phyloP scores from a whole-genome alignment of 2,888 invertebrate genomes.

The Philereme transversata region DNA sequence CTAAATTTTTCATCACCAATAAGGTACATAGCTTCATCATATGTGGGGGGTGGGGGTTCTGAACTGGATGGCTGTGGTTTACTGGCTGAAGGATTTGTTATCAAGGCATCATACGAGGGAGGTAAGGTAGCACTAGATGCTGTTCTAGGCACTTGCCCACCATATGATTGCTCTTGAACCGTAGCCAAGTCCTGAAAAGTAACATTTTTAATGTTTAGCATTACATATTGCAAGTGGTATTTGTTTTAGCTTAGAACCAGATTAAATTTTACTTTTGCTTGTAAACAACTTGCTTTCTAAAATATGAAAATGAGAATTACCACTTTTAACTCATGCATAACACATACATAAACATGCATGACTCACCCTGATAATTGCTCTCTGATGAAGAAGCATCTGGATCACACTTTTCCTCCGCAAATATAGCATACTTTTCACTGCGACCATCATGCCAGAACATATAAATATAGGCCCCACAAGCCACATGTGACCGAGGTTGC shows the following conservation, averaged over 20 bases:
- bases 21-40: conserved; percentile 86
- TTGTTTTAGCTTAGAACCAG: background rate
- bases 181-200: conserved; percentile 82
- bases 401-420: conserved; percentile 86
- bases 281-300: background rate
- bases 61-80: conserved; percentile 78
- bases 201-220: conserved; percentile 14
- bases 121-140: conserved; percentile 85
- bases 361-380: conserved; percentile 85
- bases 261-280: background rate
- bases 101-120: conserved; percentile 86
- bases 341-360: conserved; percentile 15
- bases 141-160: conserved; percentile 79
- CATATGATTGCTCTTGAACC: conserved; percentile 81
- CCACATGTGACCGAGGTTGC: conserved; percentile 87
- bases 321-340: conserved; percentile 4
- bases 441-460: conserved; percentile 87
- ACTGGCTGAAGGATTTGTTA: conserved; percentile 65
- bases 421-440: conserved; percentile 87
- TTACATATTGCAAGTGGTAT: background rate
- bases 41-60: conserved; percentile 85
- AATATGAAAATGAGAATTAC: conserved; percentile 17
- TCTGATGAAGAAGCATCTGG: conserved; percentile 86
- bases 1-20: conserved; percentile 75
- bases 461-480: conserved; percentile 87